These are phyloP conservation scores for Sipha flava DNA, from an alignment of 1,140 invertebrate genomes.

Conservation along the genomic window DNA sequence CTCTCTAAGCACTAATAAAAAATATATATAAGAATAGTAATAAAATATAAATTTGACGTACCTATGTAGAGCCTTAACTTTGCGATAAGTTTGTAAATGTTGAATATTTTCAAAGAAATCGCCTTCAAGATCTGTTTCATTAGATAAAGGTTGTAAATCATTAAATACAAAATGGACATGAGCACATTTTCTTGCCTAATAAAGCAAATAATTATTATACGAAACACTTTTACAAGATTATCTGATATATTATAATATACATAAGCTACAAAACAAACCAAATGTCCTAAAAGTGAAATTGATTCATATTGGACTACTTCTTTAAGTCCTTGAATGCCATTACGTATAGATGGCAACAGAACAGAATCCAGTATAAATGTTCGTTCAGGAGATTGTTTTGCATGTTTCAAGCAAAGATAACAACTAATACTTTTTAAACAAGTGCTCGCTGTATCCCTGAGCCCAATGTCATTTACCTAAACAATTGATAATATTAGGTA, in stretches of 20 bases:
- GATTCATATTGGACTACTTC: constrained; percentile 60
- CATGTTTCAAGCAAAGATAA: constrained; percentile 46
- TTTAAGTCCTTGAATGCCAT: constrained; percentile 57
- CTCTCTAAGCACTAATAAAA: too few relatives aligned
- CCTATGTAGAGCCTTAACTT: constrained; percentile 65
- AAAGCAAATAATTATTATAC: background rate
- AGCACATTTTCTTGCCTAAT: constrained; percentile 53
- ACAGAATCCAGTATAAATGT: constrained; percentile 63
- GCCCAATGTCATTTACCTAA: constrained; percentile 71
- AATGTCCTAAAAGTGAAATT: constrained; percentile 62
- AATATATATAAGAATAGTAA: background rate
- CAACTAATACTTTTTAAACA: constrained; percentile 59
- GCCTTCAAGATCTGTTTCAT: constrained; percentile 68
- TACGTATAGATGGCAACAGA: constrained; percentile 58
- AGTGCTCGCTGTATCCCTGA: constrained; percentile 67
- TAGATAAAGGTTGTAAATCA: constrained; percentile 63
- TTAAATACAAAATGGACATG: constrained; percentile 59
- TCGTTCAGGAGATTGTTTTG: constrained; percentile 34
- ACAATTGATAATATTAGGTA: constrained; percentile 27
- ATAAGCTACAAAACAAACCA: constrained; percentile 49
- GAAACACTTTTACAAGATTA: too few relatives aligned
- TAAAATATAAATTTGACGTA: constrained; percentile 38
- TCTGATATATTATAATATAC: too few relatives aligned
- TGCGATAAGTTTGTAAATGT: constrained; percentile 75
- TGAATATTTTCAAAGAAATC: constrained; percentile 92